A percentile compares a stretch with the other conserved stretches of the same genome.
phyloP scores from a whole-genome alignment of 2,888 invertebrate genomes.

The Nomada hirtipes region DNA sequence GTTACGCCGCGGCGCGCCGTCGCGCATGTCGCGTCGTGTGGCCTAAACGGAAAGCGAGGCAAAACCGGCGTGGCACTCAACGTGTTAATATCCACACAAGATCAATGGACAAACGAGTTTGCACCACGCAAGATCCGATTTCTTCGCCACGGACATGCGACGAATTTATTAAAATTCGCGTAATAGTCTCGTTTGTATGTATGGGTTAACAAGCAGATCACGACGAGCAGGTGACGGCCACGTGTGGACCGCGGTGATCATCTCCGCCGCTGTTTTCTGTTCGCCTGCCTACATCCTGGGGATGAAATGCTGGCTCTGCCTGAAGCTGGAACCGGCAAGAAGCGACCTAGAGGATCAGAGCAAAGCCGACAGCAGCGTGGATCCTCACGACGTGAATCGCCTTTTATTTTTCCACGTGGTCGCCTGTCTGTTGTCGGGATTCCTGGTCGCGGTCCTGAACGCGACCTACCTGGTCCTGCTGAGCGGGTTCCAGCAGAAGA shows the following conservation, averaged over 20 bases:
- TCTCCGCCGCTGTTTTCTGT: conserved; percentile 51
- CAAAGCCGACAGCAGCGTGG: neutral
- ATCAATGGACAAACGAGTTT: too few species aligned
- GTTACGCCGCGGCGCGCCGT: too few species aligned
- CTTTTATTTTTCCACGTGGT: conserved; percentile 63
- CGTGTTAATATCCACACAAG: too few species aligned
- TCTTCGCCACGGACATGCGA: neutral
- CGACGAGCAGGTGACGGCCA: conserved; percentile 64
- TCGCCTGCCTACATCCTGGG: conserved; percentile 66
- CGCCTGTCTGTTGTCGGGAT: conserved; percentile 63
- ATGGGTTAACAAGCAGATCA: conserved; percentile 49
- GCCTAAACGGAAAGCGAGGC: too few species aligned
- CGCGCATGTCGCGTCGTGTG: too few species aligned
- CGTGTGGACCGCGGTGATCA: conserved; percentile 62
- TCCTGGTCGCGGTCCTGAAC: conserved; percentile 56
- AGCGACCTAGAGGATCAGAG: conserved; percentile 16
- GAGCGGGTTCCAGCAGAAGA: conserved; percentile 68
- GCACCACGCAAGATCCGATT: neutral
- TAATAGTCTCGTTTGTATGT: conserved; percentile 23
- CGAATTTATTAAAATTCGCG: neutral
- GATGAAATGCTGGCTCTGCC: conserved; percentile 30
- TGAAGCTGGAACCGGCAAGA: neutral
- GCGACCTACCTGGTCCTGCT: conserved; percentile 49
- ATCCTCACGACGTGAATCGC: conserved; percentile 54
- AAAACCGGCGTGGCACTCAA: too few species aligned